Percentiles rank a stretch among this genome's conserved stretches.
These are phyloP conservation scores for Drosophila cognata DNA, from an alignment of 2,888 invertebrate genomes.

Conservation along the genomic window DNA sequence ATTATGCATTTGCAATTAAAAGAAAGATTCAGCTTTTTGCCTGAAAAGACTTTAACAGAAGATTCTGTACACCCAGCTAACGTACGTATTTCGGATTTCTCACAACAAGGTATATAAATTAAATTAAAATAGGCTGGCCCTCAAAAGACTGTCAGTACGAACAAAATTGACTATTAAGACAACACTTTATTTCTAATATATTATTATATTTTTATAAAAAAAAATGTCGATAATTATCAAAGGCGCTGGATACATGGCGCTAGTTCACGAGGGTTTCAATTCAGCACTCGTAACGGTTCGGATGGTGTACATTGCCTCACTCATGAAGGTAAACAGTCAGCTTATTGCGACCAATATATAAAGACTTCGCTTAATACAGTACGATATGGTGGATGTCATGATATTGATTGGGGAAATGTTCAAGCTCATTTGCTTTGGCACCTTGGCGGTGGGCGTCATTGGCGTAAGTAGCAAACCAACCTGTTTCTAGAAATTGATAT, in stretches of 20 bases:
- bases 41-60: neutral
- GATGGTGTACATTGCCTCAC: slow-evolving; percentile 12
- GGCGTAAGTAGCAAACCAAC: slow-evolving; percentile 34
- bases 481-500: too few species aligned
- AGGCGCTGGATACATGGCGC: slow-evolving; percentile 21
- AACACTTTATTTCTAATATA: neutral
- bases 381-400: slow-evolving; percentile 16
- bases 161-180: neutral
- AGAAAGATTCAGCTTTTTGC: slow-evolving; percentile 4
- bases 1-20: slow-evolving; percentile 28
- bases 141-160: neutral
- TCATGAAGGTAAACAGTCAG: slow-evolving; percentile 22
- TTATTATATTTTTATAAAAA: too few species aligned
- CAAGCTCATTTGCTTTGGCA: slow-evolving; percentile 20
- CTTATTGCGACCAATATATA: neutral
- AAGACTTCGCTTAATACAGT: neutral
- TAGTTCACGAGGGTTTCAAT: slow-evolving; percentile 26
- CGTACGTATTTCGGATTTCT: neutral
- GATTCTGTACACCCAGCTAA: neutral
- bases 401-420: neutral
- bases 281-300: slow-evolving; percentile 14
- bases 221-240: slow-evolving; percentile 25
- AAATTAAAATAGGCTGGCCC: neutral
- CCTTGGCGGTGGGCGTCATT: slow-evolving; percentile 33
- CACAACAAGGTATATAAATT: neutral